Evolutionary conservation across 2,113 vertebrate genomes (phyloP), one percentile per base, ranked within the genome.

Genomic region (Butorides virescens): DNA sequence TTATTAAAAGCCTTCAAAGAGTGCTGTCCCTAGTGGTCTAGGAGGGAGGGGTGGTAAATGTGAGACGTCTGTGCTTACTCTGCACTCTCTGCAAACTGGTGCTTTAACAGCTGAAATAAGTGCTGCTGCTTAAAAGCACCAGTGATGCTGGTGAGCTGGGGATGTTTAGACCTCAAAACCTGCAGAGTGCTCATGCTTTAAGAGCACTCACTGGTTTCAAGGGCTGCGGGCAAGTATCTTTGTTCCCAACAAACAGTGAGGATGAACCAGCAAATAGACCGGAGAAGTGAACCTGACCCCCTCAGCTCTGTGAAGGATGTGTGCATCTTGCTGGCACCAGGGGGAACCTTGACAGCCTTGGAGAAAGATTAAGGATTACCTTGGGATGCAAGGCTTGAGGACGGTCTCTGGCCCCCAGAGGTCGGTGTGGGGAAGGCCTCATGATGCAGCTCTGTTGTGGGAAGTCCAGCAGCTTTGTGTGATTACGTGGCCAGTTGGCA

Each of bases 391-490:
- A 9, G 53, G 1, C 14, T 22, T 23, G 5, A 55, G 52, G 26
- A 29, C 3, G 0, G 9, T 52, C 20, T 74, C 73, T 58, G 49
- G 21, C 3, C 4, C 29, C n/a, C 15, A 2, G 55, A 37, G 29
- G 37, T 49, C 67, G n/a, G 37, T 2, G 0, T 23, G 12, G 22
- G 7, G 20, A 84, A 70, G 20, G 14, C 1, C 1, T 70, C 5
- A 0, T 39, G 55, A 30, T 0, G 0, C 30, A 59, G 18, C 32
- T 78, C 65, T 20, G 2, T 37, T 0, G 0, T 7, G 8, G 14
- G 4, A 67, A 75, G 56, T 63, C n/a, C 32, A 50, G 47, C 47
- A n/a, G 46, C 58, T 49, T 42, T 61, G 3, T 39, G 12, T 15
- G 23, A 29, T 83, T 53, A 3, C 3, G 3, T 0, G 0, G 9